Conservation (phyloP, 2,888 invertebrate genomes). For the Acrocera orbiculus region DNA sequence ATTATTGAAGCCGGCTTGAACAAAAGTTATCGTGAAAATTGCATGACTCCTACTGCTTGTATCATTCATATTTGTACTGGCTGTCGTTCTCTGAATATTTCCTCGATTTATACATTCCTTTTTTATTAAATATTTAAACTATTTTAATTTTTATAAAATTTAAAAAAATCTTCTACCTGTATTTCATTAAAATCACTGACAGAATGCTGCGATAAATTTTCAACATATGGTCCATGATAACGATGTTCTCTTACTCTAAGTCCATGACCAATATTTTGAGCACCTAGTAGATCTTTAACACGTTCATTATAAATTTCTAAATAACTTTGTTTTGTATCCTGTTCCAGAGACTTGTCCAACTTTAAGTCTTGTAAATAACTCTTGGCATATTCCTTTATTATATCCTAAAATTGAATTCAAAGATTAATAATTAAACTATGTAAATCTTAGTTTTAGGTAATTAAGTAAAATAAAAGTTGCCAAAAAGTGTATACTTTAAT, state of each 20-base stretch:
- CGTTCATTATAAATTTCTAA: slow-evolving; percentile 74
- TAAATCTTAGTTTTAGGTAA: no score
- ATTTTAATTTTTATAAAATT: not conserved
- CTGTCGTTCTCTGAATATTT: slow-evolving; percentile 68
- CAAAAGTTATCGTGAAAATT: slow-evolving; percentile 78
- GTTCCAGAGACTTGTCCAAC: slow-evolving; percentile 65
- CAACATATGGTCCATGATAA: slow-evolving; percentile 65
- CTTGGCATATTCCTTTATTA: slow-evolving; percentile 68
- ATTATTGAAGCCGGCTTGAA: slow-evolving; percentile 71
- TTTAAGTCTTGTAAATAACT: slow-evolving; percentile 64
- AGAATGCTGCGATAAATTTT: slow-evolving; percentile 67
- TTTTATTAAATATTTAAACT: no score
- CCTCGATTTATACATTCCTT: slow-evolving; percentile 66
- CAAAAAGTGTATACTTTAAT: no score
- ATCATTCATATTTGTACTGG: slow-evolving; percentile 84
- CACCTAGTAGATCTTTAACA: slow-evolving; percentile 51
- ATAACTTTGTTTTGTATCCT: slow-evolving; percentile 70
- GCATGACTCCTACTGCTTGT: slow-evolving; percentile 82
- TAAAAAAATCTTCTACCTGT: slow-evolving; percentile 35
- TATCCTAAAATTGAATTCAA: no score
- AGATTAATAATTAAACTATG: no score
- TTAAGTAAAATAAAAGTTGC: no score
- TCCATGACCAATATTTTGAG: slow-evolving; percentile 43
- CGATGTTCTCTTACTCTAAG: slow-evolving; percentile 66
- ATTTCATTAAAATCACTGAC: slow-evolving; percentile 77